Percentiles rank a stretch among this genome's conserved stretches.
Evolutionary conservation across 2,113 vertebrate genomes (phyloP).

Genomic region (Charina bottae): DNA sequence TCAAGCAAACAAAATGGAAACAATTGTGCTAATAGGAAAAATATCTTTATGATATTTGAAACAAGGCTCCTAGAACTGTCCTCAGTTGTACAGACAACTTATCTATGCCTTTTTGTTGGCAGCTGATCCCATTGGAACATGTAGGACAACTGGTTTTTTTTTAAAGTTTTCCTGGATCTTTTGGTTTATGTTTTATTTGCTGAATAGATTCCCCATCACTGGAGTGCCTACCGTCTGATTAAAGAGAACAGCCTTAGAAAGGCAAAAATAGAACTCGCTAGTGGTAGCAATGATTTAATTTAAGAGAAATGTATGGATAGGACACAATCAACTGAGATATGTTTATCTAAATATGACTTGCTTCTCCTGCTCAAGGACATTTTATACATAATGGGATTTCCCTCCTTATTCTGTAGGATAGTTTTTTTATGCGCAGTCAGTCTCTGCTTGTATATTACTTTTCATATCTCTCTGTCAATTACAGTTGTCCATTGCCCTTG

Average conservation of each 20-base stretch:
- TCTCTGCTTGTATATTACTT: slow-evolving; percentile 43
- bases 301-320: slow-evolving; percentile 38
- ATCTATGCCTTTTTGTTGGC: slow-evolving; percentile 9
- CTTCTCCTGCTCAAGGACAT: slow-evolving; percentile 31
- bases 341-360: slow-evolving; percentile 27
- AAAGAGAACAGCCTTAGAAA: background rate
- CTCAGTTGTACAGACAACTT: background rate
- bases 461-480: slow-evolving; percentile 40
- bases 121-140: slow-evolving; percentile 29
- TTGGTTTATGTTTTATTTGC: slow-evolving; percentile 26
- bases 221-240: slow-evolving; percentile 24
- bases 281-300: slow-evolving; percentile 43
- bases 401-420: slow-evolving; percentile 28
- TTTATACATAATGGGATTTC: slow-evolving; percentile 31
- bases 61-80: background rate
- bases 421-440: slow-evolving; percentile 20
- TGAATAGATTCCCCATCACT: slow-evolving; percentile 41
- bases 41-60: background rate
- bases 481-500: slow-evolving; percentile 24
- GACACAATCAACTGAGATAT: slow-evolving; percentile 36
- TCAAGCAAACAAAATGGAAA: background rate
- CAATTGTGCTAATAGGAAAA: background rate
- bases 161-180: slow-evolving; percentile 37
- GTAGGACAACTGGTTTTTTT: background rate
- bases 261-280: background rate